These are phyloP conservation scores for Gadopsis marmoratus DNA, from an alignment of 2,797 vertebrate species.

Conservation along the genomic window DNA sequence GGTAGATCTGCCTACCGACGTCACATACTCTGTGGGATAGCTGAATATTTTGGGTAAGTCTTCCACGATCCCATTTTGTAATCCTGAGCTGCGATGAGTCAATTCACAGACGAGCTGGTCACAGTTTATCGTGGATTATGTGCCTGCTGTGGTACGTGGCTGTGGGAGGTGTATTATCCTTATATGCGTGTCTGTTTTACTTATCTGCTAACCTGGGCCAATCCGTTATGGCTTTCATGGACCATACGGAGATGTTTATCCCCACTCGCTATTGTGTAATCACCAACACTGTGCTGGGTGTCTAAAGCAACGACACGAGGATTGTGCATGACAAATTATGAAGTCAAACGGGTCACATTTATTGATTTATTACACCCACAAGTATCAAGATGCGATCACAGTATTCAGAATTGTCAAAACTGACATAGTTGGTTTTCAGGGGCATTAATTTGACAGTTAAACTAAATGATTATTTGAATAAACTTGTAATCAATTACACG, in stretches of 20 bases:
- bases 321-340: conserved; percentile 13
- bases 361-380: background rate
- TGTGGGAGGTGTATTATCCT: conserved; percentile 39
- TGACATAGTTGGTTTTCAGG: background rate
- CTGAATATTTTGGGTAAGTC: background rate
- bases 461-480: conserved; percentile 26
- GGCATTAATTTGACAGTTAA: background rate
- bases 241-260: conserved; percentile 58
- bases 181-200: conserved; percentile 40
- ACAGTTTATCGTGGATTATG: conserved; percentile 44
- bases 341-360: background rate
- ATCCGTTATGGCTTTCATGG: conserved; percentile 43
- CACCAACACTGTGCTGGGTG: background rate
- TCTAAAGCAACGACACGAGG: background rate
- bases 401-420: background rate
- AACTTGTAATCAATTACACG: background rate
- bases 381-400: background rate
- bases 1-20: too few species aligned
- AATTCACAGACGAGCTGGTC: conserved; percentile 35
- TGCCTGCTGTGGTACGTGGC: conserved; percentile 18
- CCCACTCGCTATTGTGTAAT: conserved; percentile 14
- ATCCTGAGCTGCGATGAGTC: conserved; percentile 26
- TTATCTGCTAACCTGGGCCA: conserved; percentile 57
- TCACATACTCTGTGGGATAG: too few species aligned
- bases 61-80: conserved; percentile 1